These are phyloP conservation scores for Danionella cerebrum DNA, from an alignment of 2,113 vertebrate genomes.

Conservation along the genomic window DNA sequence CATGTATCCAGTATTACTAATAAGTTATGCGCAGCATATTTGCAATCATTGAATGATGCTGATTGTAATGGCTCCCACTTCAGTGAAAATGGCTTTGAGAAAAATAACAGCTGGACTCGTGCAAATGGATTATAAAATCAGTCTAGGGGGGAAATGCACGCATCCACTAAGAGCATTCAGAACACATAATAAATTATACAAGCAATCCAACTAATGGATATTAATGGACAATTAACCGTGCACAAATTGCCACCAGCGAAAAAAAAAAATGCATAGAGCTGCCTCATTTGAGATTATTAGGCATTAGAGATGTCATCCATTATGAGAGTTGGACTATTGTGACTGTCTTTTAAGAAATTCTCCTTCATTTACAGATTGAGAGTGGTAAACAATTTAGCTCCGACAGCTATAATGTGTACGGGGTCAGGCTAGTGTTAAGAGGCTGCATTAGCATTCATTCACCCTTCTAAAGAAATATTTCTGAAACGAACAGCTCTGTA, in stretches of 20 bases:
- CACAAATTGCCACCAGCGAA: slow-evolving; percentile 15
- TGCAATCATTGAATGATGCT: not conserved
- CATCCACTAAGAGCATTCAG: not conserved
- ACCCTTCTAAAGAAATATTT: not conserved
- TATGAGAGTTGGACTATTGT: slow-evolving; percentile 4
- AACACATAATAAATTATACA: slow-evolving; percentile 1
- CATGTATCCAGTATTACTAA: not conserved
- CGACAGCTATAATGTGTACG: not conserved
- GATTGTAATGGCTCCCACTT: not conserved
- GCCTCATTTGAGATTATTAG: slow-evolving; percentile 18
- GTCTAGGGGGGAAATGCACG: not conserved
- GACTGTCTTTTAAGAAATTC: not conserved
- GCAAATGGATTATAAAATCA: not conserved
- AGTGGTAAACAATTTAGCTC: not conserved
- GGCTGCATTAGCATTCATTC: not conserved
- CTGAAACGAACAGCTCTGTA: not conserved
- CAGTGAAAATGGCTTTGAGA: slow-evolving; percentile 2
- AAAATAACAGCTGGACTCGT: not conserved
- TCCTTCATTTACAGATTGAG: not conserved
- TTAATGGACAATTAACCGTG: slow-evolving; percentile 20
- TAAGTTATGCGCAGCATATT: not conserved
- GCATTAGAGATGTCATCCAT: slow-evolving; percentile 19
- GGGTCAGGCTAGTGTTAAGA: not conserved
- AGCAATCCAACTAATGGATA: slow-evolving; percentile 21
- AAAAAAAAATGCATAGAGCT: slow-evolving; percentile 14